Evolutionary conservation across 2,888 invertebrate genomes (phyloP), one percentile per base, ranked within the genome.

Genomic region (Eupithecia inturbata): DNA sequence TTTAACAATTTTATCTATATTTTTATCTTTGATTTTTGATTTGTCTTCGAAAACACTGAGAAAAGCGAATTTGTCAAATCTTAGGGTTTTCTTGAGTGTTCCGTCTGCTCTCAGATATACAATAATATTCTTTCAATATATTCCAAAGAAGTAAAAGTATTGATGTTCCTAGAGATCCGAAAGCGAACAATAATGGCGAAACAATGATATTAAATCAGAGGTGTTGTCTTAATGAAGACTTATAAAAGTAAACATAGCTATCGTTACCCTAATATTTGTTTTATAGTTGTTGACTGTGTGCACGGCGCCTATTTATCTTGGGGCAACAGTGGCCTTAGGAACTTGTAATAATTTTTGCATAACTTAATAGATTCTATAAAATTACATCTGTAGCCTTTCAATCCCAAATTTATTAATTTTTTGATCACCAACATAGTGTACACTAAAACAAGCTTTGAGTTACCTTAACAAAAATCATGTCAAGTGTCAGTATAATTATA

Each of bases 301-400:
- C 12, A 26, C 57, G 57, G 57, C 14, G 57, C 57, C 57, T 57
- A 57, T 57, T 57, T 26, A 57, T 57, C 49, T 57, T 12, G 57
- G 5, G 26, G 57, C 57, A 26, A 26, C 57, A 57, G 14, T 57
- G 57, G 57, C 26, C 57, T 57, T 57, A 12, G 57, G n/a, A 10
- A 22, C 12, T 14, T 57, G 26, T 26, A 26, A 1, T 53, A n/a
- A 7, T 10, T 53, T 53, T 53, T 22, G 22, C 49, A 53, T 53
- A 49, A n/a, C n/a, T 7, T 2, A 9, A n/a, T 49, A n/a, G n/a
- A 49, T 49, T 9, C 36, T 9, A 9, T 1, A 7, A 36, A 6
- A 36, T 36, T 36, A 9, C 36, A 1, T 31, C 31, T 31, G 31
- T 31, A 31, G 31, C 31, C n/a, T n/a, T n/a, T n/a, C n/a, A n/a